Evolutionary conservation across 2,888 invertebrate genomes (phyloP), one percentile per base, ranked within the genome.

Genomic region (Germaria angustata): DNA sequence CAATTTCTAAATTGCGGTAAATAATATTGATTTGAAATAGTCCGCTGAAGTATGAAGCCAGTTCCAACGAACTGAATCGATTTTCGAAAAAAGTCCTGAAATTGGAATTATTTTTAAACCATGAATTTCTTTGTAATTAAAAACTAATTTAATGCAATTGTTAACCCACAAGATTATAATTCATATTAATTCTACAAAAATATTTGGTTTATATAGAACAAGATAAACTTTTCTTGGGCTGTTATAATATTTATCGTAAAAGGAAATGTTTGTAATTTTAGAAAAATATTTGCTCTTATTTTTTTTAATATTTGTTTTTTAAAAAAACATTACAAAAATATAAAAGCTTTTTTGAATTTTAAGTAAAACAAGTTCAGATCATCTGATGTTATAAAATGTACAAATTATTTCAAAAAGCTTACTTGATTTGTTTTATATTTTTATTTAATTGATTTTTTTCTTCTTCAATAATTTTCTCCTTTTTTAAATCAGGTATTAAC

Each of bases 351-450:
- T 84, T 83, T 83, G 78, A 83, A 83, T 83, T 85, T 87, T 85
- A 86, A 68, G 15, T 71, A 41, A 82, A 87, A 90, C 90, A 89
- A 90, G 90, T 90, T 91, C 93, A 94, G 94, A 93, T 93, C 94
- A 94, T 94, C 94, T 94, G 94, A 94, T 94, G 94, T 82, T 71
- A 92, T 93, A 90, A 92, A 92, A 93, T 93, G 94, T 94, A 94
- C 94, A 94, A 94, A 94, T 93, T 89, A 82, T 82, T 82, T 82
- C 87, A 87, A 88, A 85, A 87, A 87, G 88, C 87, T 73, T 32
- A 46, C 46, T 63, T 69, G 28, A 77, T 77, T 32, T 72, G 57
- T 39, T 41, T 46, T 57, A 2, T 28, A 28, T 61, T 77, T 59
- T 75, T 34, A 22, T 51, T 51, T 65, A 15, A 28, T 69, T 15